Conservation (phyloP, 2,797 vertebrate genomes). For the Chelon labrosus region DNA sequence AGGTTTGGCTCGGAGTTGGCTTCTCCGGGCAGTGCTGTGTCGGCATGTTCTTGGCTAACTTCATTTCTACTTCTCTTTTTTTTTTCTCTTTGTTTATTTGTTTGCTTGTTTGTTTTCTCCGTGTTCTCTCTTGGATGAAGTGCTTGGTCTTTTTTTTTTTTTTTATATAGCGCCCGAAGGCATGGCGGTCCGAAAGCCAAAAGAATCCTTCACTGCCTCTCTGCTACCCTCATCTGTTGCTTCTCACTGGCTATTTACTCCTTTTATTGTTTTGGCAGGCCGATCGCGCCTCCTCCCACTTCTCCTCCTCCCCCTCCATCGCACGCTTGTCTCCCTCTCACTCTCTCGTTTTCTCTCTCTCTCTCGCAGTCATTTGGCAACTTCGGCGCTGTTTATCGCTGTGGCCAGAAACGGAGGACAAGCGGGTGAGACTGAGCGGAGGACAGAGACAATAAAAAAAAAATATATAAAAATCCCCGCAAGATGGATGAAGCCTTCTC, state of each 20-base stretch:
- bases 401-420: conserved; percentile 55
- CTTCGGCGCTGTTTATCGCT: conserved; percentile 55
- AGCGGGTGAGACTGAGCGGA: conserved; percentile 46
- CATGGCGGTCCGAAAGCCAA: conserved; percentile 65
- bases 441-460: conserved; percentile 35
- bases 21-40: conserved; percentile 62
- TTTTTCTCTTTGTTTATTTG: conserved; percentile 65
- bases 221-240: conserved; percentile 78
- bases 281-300: conserved; percentile 68
- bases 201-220: conserved; percentile 66
- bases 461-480: conserved; percentile 14
- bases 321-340: conserved; percentile 65
- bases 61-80: conserved; percentile 42
- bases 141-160: conserved; percentile 36
- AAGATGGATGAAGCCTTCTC: conserved; percentile 36
- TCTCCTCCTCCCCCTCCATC: conserved; percentile 56
- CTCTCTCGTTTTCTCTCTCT: conserved; percentile 48
- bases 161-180: conserved; percentile 66
- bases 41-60: conserved; percentile 60
- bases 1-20: conserved; percentile 49
- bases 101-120: conserved; percentile 68
- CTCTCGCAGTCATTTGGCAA: conserved; percentile 63
- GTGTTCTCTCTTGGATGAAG: conserved; percentile 60
- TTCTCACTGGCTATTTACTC: conserved; percentile 75
- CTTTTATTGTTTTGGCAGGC: conserved; percentile 74